phyloP scores from a whole-genome alignment of 1,140 invertebrate species.

The Tachypleus tridentatus region DNA sequence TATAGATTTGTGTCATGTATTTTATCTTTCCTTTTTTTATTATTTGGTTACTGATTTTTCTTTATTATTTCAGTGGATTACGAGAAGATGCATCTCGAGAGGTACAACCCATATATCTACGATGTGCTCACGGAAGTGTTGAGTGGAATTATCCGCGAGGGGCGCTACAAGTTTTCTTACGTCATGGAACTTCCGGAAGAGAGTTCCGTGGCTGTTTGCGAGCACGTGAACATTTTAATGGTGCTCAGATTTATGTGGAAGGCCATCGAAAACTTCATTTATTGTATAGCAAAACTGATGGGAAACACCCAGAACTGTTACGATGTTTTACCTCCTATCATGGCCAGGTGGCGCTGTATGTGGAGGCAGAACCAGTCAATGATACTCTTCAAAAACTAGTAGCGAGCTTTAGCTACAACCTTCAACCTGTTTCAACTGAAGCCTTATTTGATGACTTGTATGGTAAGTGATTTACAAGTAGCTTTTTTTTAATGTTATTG shows the following conservation, averaged over 20 bases:
- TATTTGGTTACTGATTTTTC: no score
- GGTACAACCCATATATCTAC: conserved; percentile 60
- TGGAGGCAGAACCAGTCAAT: conserved; percentile 44
- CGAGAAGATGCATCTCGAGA: conserved; percentile 34
- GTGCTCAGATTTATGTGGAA: conserved; percentile 56
- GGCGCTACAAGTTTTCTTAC: conserved; percentile 53
- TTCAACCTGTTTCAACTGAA: conserved; percentile 42
- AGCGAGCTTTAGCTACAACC: conserved; percentile 52
- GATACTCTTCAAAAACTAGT: conserved; percentile 37
- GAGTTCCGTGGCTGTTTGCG: conserved; percentile 58
- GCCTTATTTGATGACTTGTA: conserved; percentile 43
- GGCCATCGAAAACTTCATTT: conserved; percentile 46
- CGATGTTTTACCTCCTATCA: conserved; percentile 51
- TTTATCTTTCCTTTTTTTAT: no score
- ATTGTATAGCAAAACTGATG: conserved; percentile 49
- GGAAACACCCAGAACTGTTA: conserved; percentile 34
- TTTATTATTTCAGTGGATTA: not conserved
- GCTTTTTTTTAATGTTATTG: no score
- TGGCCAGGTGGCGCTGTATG: conserved; percentile 55
- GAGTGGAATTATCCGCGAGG: conserved; percentile 61
- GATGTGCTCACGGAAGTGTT: conserved; percentile 55
- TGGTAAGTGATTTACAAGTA: conserved; percentile 29
- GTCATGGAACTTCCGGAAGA: conserved; percentile 32
- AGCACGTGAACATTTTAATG: conserved; percentile 30
- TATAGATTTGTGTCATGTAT: no score